Base-by-base conservation (phyloP, 2,113 vertebrate genomes). In the Fulmarus glacialis region DNA sequence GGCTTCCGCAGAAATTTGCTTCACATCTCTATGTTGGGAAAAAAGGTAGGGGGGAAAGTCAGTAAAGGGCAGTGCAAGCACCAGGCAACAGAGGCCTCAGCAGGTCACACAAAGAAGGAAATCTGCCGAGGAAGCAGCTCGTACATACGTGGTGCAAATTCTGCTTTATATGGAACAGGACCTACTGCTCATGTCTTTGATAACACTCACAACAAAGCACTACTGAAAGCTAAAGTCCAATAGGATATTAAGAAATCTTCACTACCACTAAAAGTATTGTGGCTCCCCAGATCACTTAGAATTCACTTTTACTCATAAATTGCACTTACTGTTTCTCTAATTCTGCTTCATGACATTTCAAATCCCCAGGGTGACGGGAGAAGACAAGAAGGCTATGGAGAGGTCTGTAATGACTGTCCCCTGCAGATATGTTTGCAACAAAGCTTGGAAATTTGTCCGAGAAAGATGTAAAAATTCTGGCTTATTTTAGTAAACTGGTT, bases 81-180 rank as follows among this genome's bases (percentile, higher is more conserved):
- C 24, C 42, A 91, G 30, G 50, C 50, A 70, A 29, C 5, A 34
- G 56, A 92, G 17, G 10, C 15, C 21, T 86, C n/a, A 34, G 52
- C 30, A 32, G 32, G n/a, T 30, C 42, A 77, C 11, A 36, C 6
- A 7, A 38, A 53, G 20, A 20, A 42, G 42, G 20, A n/a, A 68
- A 84, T 59, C 43, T 32, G 15, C 36, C 10, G 23, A 66, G 29
- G 26, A 89, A 66, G 32, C 34, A 82, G 21, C 23, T 47, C 3
- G 0, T 34, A 71, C 5, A 12, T 12, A 74, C 0, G 0, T 26
- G 22, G 15, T 52, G 4, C 23, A 90, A 70, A 47, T 52, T 56
- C 29, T 70, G 15, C 45, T 66, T 78, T 56, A 64, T 3, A 60
- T 19, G 24, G 21, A 81, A 67, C 34, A 43, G 18, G 15, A 78